phyloP scores from a whole-genome alignment of 1,140 invertebrate species.

The Diploscapter pachys region DNA sequence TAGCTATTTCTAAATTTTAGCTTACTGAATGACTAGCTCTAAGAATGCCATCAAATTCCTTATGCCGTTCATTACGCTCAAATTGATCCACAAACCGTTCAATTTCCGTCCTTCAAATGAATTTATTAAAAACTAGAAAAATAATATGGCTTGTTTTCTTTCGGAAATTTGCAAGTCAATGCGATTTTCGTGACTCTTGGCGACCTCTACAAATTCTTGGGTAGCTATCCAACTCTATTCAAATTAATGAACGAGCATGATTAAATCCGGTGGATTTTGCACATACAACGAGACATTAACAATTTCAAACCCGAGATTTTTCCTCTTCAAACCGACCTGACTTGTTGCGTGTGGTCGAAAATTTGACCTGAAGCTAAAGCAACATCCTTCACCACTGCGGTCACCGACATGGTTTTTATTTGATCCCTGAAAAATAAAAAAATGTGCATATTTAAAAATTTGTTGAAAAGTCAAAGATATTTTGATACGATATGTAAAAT shows the following conservation, averaged over 20 bases:
- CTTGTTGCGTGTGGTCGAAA: conserved; percentile 25
- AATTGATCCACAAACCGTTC: conserved; percentile 25
- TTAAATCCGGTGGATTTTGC: too few species aligned
- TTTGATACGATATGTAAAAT: not conserved
- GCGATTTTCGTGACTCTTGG: too few species aligned
- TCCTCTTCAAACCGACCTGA: not conserved
- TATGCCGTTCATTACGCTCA: conserved; percentile 31
- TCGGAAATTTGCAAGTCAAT: too few species aligned
- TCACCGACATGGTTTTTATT: conserved; percentile 6
- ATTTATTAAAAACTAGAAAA: too few species aligned
- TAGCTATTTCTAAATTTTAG: too few species aligned
- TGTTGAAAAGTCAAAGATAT: not conserved
- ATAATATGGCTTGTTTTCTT: too few species aligned
- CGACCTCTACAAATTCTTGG: too few species aligned
- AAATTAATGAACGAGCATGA: too few species aligned
- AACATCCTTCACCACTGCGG: conserved; percentile 20
- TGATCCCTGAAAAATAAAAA: not conserved
- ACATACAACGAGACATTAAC: too few species aligned
- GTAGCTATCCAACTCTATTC: too few species aligned
- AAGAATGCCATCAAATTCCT: conserved; percentile 34
- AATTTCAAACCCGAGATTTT: too few species aligned
- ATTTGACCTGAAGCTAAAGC: conserved; percentile 15
- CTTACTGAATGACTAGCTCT: conserved; percentile 23
- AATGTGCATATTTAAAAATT: not conserved
- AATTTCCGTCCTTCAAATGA: conserved; percentile 7